phyloP scores from a whole-genome alignment of 2,113 vertebrate species.

The Vimba vimba region DNA sequence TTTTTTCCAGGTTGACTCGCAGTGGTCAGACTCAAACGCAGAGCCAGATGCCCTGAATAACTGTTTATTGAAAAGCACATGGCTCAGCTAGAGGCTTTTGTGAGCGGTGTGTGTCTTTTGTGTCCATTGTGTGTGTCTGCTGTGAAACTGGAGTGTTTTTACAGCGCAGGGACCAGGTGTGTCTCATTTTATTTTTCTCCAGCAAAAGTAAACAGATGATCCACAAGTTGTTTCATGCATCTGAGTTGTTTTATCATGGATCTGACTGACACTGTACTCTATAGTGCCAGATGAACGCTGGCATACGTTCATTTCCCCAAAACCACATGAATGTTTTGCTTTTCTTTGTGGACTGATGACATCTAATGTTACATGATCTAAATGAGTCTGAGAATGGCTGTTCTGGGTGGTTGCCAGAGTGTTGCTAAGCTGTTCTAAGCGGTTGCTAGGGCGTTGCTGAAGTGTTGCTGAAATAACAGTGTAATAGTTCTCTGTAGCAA shows the following conservation, averaged over 20 bases:
- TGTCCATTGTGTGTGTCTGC: slow-evolving; percentile 36
- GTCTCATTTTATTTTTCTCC: background rate
- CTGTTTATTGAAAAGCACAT: slow-evolving; percentile 44
- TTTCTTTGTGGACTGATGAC: background rate
- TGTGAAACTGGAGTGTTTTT: background rate
- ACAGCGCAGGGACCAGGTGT: background rate
- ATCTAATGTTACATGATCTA: too few species aligned
- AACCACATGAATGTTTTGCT: background rate
- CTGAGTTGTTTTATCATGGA: background rate
- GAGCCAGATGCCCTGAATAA: slow-evolving; percentile 39
- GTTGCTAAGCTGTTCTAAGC: background rate
- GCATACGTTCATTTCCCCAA: background rate
- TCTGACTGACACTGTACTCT: background rate
- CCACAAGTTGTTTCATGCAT: background rate
- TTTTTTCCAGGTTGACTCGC: background rate
- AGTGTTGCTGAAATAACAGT: background rate
- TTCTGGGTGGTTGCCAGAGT: background rate
- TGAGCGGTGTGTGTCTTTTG: slow-evolving; percentile 7
- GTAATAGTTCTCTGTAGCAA: background rate
- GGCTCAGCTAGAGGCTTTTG: slow-evolving; percentile 32
- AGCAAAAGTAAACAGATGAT: slow-evolving; percentile 8
- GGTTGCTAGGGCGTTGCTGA: background rate
- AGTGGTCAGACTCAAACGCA: background rate
- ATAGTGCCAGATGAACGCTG: background rate
- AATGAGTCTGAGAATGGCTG: background rate